These are phyloP conservation scores for Macrostomum lignano DNA, from an alignment of 1,140 invertebrate species.

Conservation along the genomic window DNA sequence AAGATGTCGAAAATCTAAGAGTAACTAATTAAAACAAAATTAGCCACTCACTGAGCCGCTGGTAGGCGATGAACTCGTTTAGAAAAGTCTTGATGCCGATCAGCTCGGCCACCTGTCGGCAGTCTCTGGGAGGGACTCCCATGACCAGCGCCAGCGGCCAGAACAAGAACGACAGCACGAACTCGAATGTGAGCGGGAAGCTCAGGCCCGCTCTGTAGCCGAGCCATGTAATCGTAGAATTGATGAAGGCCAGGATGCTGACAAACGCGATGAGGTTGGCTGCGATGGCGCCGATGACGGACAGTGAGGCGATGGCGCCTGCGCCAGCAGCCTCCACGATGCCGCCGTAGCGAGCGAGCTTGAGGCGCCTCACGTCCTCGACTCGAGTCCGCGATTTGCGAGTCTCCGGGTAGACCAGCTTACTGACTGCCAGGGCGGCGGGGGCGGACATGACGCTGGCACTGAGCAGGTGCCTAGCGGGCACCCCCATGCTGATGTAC, in stretches of 20 bases:
- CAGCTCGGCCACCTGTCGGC: conserved; percentile 15
- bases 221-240: conserved; percentile 10
- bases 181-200: conserved; percentile 11
- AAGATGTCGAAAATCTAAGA: neutral
- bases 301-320: conserved; percentile 9
- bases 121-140: conserved; percentile 15
- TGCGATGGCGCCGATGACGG: conserved; percentile 10
- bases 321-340: conserved; percentile 9
- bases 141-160: conserved; percentile 19
- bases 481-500: conserved; percentile 60
- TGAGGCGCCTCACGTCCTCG: conserved; percentile 8
- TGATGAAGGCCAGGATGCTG: conserved; percentile 9
- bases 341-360: conserved; percentile 8
- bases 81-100: conserved; percentile 22
- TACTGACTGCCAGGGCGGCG: conserved; percentile 54
- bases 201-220: conserved; percentile 9
- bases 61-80: conserved; percentile 24
- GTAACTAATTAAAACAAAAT: too few relatives aligned
- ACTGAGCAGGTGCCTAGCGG: conserved; percentile 36
- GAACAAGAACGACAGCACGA: conserved; percentile 18
- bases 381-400: conserved; percentile 32
- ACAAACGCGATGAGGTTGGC: conserved; percentile 12
- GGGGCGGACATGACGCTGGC: conserved; percentile 82
- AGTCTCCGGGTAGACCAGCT: conserved; percentile 64
- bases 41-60: conserved; percentile 11